A percentile compares a stretch with the other conserved stretches of the same genome.
These are phyloP conservation scores for Sinocyclocheilus rhinocerous DNA, from an alignment of 2,113 vertebrate genomes.

Conservation along the genomic window DNA sequence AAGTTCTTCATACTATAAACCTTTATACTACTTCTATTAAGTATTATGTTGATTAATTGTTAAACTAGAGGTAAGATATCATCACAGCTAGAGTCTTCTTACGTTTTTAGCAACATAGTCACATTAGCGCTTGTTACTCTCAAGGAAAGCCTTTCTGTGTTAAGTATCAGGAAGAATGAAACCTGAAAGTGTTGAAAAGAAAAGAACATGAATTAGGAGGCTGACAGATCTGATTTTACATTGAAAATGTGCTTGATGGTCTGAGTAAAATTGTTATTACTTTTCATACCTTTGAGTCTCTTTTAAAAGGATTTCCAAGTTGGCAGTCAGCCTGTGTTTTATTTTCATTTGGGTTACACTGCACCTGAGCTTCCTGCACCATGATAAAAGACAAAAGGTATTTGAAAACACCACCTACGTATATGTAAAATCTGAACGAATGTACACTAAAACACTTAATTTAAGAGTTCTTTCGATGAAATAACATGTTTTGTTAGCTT, in stretches of 20 bases:
- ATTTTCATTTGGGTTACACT: slow-evolving; percentile 82
- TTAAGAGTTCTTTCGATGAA: neutral
- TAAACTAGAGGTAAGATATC: neutral
- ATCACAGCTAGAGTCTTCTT: slow-evolving; percentile 58
- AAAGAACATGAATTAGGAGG: neutral
- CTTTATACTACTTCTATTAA: neutral
- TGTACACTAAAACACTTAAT: neutral
- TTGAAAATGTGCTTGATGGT: neutral
- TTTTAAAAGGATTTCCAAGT: slow-evolving; percentile 90
- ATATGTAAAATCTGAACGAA: neutral
- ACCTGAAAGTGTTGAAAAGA: slow-evolving; percentile 69
- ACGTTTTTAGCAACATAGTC: slow-evolving; percentile 86
- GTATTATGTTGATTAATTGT: neutral
- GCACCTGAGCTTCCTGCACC: slow-evolving; percentile 78
- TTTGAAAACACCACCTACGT: neutral
- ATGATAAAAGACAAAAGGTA: slow-evolving; percentile 5
- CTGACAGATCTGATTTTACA: neutral
- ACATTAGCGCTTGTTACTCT: slow-evolving; percentile 83
- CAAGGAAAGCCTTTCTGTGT: slow-evolving; percentile 82
- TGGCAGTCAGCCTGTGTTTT: slow-evolving; percentile 84
- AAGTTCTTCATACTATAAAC: neutral
- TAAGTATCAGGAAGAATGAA: slow-evolving; percentile 85
- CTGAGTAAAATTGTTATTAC: neutral
- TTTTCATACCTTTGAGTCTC: slow-evolving; percentile 83
- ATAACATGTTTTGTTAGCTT: neutral